Percentiles rank a stretch among this genome's conserved stretches.
Conservation (phyloP, 2,888 invertebrate species). For the Rhyacophila evoluta region DNA sequence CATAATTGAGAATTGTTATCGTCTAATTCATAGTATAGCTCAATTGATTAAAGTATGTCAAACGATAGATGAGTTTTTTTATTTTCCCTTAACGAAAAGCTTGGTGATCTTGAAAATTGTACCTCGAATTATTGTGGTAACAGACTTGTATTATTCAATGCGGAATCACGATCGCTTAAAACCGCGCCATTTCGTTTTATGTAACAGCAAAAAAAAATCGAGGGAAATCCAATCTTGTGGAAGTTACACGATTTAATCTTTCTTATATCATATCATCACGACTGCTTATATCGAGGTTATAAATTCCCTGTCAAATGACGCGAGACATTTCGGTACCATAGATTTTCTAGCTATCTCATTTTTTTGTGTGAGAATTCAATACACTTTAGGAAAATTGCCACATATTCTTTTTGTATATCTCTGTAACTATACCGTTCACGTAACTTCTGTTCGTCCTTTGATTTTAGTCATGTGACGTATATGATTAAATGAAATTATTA, state of each 20-base stretch:
- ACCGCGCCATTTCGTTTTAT: neutral
- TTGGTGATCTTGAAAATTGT: neutral
- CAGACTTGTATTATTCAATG: neutral
- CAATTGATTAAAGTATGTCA: too few species aligned
- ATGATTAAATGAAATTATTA: too few species aligned
- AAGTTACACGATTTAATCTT: slow-evolving; percentile 13
- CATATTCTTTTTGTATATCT: too few species aligned
- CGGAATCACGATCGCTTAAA: neutral
- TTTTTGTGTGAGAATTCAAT: neutral
- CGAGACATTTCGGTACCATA: neutral
- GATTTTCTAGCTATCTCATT: neutral
- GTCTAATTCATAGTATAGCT: too few species aligned
- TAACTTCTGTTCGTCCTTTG: too few species aligned
- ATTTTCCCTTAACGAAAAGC: too few species aligned
- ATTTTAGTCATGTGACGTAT: too few species aligned
- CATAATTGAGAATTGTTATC: too few species aligned
- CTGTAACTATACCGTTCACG: too few species aligned
- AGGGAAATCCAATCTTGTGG: slow-evolving; percentile 5
- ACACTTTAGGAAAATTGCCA: neutral
- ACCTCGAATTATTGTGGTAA: neutral
- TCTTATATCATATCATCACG: slow-evolving; percentile 4
- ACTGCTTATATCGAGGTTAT: neutral
- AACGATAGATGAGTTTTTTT: too few species aligned
- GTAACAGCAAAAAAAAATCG: neutral
- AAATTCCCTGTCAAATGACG: neutral